phyloP scores from a whole-genome alignment of 2,797 vertebrate genomes.

The Chloroceryle inda region DNA sequence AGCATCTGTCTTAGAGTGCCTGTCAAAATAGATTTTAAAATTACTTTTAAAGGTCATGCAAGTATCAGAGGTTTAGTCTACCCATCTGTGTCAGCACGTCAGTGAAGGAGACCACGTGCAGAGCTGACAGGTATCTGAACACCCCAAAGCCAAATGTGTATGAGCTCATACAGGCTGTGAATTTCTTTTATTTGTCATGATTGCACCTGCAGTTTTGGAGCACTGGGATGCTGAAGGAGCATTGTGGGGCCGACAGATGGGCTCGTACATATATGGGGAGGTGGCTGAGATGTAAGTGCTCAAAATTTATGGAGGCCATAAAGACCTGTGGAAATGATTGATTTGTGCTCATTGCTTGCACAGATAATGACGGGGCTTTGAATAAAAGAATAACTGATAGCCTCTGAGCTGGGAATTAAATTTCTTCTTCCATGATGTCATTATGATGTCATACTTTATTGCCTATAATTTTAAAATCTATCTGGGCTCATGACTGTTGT shows the following conservation, averaged over 20 bases:
- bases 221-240: neutral
- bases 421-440: slow-evolving; percentile 50
- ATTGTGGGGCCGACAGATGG: rapidly evolving
- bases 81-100: neutral
- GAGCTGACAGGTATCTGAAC: neutral
- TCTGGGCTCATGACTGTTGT: neutral
- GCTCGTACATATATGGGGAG: rapidly evolving
- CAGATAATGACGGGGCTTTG: neutral
- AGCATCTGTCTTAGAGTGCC: neutral
- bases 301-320: slow-evolving; percentile 40
- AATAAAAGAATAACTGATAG: slow-evolving; percentile 39
- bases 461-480: neutral
- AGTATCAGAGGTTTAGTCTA: neutral
- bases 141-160: neutral
- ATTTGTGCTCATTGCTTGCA: neutral
- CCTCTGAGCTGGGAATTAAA: slow-evolving; percentile 4
- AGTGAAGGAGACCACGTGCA: rapidly evolving
- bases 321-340: slow-evolving; percentile 26
- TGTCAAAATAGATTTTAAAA: neutral
- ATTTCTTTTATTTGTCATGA: neutral
- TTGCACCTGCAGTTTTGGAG: neutral
- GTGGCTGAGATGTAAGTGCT: neutral
- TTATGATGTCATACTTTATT: slow-evolving; percentile 63
- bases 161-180: rapidly evolving
- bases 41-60: neutral